Conservation (phyloP, 2,797 vertebrate genomes). For the Manis crassicaudata region DNA sequence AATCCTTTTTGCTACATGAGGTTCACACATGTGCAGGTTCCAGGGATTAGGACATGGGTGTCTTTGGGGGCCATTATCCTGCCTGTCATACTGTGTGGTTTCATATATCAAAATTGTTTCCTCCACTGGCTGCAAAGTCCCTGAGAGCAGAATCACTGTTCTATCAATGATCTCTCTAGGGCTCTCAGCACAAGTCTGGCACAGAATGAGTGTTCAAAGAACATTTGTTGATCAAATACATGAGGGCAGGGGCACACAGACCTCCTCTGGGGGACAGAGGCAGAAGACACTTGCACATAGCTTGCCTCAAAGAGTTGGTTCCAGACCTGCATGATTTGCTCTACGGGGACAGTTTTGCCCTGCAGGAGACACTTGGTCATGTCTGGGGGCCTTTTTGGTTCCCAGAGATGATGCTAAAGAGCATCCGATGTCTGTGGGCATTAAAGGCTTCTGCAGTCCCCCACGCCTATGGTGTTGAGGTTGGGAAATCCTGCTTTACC, state of each 20-base stretch:
- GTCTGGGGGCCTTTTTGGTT: not conserved
- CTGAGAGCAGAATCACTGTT: not conserved
- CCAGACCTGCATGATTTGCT: not conserved
- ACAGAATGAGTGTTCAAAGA: not conserved
- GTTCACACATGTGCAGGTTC: not conserved
- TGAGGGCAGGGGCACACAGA: not conserved
- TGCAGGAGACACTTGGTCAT: not conserved
- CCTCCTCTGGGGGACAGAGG: not conserved
- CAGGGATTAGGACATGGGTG: not conserved
- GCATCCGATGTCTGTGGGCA: not conserved
- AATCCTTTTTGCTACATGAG: not conserved
- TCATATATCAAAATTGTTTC: not conserved
- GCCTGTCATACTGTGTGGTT: not conserved
- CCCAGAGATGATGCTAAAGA: not conserved
- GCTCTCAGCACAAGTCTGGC: not conserved
- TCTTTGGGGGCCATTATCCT: not conserved
- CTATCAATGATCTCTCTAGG: not conserved
- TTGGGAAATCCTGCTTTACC: not conserved
- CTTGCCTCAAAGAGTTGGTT: not conserved
- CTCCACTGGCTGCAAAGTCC: not conserved
- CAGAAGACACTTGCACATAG: not conserved
- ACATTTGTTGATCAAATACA: not conserved
- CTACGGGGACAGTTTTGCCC: not conserved
- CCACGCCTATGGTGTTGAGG: not conserved
- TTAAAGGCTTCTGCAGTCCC: not conserved